Percentiles rank a stretch among this genome's conserved stretches.
Evolutionary conservation across 1,140 invertebrate species (phyloP).

Genomic region (Elysia chlorotica): DNA sequence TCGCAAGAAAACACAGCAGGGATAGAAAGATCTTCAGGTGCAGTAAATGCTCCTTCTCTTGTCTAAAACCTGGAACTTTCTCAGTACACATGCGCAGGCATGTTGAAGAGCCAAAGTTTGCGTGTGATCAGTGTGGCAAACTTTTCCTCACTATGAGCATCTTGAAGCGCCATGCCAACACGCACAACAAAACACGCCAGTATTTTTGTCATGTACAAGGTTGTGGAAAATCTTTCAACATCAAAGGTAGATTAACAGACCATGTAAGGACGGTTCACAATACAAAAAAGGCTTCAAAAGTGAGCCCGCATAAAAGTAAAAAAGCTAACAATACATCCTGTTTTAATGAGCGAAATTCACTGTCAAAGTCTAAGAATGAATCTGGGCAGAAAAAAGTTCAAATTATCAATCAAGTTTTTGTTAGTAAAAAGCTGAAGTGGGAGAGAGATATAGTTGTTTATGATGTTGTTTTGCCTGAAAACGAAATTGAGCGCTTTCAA

Average conservation of each 20-base stretch:
- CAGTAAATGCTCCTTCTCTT: neutral
- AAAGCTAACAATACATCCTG: too few species aligned
- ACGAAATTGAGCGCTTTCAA: too few species aligned
- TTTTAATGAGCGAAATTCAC: too few species aligned
- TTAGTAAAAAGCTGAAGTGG: neutral
- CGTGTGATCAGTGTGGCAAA: conserved; percentile 19
- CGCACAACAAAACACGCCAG: conserved; percentile 1
- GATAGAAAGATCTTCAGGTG: conserved; percentile 1
- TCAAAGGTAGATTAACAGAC: conserved; percentile 12
- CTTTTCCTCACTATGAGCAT: conserved; percentile 12
- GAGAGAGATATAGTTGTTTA: neutral
- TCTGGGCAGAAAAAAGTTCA: too few species aligned
- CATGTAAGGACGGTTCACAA: conserved; percentile 9
- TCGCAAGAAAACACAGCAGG: neutral
- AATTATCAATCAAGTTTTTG: too few species aligned
- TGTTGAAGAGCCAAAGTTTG: conserved; percentile 10
- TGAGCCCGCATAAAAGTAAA: too few species aligned
- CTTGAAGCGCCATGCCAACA: conserved; percentile 9
- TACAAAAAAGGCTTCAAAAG: too few species aligned
- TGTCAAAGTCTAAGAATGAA: too few species aligned
- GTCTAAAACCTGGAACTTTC: conserved; percentile 1
- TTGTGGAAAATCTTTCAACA: conserved; percentile 7
- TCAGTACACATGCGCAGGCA: neutral
- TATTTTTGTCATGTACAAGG: neutral
- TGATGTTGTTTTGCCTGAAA: neutral